A percentile compares a stretch with the other conserved stretches of the same genome.
Conservation (phyloP, 1,140 invertebrate genomes). For the Heliconius eleuchia region DNA sequence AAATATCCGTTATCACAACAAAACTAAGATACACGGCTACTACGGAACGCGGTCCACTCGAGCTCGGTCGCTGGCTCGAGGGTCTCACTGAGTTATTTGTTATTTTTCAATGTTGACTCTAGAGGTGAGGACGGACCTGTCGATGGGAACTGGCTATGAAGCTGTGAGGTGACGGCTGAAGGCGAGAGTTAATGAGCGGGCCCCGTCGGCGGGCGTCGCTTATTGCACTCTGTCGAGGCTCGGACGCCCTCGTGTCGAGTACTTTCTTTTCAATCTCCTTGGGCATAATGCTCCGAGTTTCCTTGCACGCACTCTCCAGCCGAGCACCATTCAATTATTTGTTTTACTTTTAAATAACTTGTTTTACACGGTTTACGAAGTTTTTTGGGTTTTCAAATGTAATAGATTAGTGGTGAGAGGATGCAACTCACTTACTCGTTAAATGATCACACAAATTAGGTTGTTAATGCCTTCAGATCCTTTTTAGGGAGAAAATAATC, state of each 20-base stretch:
- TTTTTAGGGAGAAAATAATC: too few species aligned
- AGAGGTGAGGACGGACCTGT: conserved; percentile 34
- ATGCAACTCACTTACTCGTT: not conserved
- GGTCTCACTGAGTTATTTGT: conserved; percentile 44
- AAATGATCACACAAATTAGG: too few species aligned
- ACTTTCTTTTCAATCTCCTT: conserved; percentile 76
- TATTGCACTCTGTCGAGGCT: conserved; percentile 68
- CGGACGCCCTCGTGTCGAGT: conserved; percentile 70
- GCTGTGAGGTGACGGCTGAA: conserved; percentile 39
- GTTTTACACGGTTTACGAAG: conserved; percentile 58
- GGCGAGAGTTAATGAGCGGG: conserved; percentile 71
- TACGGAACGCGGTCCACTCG: conserved; percentile 38
- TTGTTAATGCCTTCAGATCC: too few species aligned
- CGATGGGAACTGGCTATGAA: conserved; percentile 45
- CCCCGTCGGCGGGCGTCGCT: conserved; percentile 66
- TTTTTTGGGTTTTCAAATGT: conserved; percentile 49
- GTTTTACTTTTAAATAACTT: conserved; percentile 71
- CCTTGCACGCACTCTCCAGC: conserved; percentile 65
- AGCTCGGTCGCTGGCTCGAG: conserved; percentile 26
- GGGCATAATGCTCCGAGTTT: conserved; percentile 72
- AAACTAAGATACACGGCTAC: conserved; percentile 46
- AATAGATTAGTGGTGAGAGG: not conserved
- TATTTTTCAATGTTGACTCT: conserved; percentile 57
- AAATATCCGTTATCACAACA: conserved; percentile 60
- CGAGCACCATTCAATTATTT: conserved; percentile 69